Conservation (phyloP, 1,140 invertebrate species). For the Cydia pomonella region DNA sequence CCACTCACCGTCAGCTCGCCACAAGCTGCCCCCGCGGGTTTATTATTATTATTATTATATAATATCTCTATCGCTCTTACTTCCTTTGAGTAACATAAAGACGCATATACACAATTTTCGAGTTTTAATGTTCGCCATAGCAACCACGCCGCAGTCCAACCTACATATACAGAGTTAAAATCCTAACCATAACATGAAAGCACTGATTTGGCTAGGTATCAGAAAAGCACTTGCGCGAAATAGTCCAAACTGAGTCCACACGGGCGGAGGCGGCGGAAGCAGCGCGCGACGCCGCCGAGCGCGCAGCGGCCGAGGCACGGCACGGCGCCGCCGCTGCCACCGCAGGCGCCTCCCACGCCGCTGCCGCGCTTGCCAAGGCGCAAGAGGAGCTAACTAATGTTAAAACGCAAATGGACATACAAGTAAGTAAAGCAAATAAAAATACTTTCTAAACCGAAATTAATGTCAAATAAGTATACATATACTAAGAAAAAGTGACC, state of each 20-base stretch:
- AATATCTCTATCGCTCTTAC: no score
- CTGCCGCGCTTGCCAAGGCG: slow-evolving; percentile 46
- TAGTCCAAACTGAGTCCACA: slow-evolving; percentile 51
- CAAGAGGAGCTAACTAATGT: slow-evolving; percentile 58
- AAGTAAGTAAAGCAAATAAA: slow-evolving; percentile 14
- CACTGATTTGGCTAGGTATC: slow-evolving; percentile 47
- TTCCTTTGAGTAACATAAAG: no score
- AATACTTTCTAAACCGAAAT: no score
- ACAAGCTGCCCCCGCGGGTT: no score
- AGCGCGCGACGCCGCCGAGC: slow-evolving; percentile 51
- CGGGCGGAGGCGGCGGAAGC: slow-evolving; percentile 64
- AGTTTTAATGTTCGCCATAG: no score
- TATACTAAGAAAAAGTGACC: no score
- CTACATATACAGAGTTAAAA: not conserved
- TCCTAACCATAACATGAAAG: not conserved
- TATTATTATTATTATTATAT: no score
- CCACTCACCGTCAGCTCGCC: no score
- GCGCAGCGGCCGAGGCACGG: slow-evolving; percentile 50
- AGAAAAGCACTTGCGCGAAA: slow-evolving; percentile 58
- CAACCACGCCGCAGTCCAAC: no score
- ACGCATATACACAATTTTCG: no score
- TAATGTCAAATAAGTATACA: no score
- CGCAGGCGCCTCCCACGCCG: slow-evolving; percentile 55
- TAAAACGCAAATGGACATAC: slow-evolving; percentile 61
- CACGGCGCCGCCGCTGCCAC: slow-evolving; percentile 56